Evolutionary conservation across 64 coral and sea anemone genomes (phyloP).

Genomic region (Cladopsammia gracilis): DNA sequence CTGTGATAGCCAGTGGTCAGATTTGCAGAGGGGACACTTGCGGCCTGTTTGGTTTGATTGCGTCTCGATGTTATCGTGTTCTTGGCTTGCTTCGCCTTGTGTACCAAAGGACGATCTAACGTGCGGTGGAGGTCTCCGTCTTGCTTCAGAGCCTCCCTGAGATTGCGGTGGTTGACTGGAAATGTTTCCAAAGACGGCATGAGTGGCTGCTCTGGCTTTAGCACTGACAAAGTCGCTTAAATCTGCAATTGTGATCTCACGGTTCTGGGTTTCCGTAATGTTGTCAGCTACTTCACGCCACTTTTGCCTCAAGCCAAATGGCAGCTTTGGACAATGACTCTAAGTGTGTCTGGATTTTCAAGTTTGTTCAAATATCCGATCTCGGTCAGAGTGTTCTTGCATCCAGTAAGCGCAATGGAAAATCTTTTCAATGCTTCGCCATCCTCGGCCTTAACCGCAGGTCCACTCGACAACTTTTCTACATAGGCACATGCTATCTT

Average conservation of each 20-base stretch:
- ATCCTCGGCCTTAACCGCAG: background rate
- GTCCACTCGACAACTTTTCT: background rate
- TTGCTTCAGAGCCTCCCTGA: constrained; percentile 14
- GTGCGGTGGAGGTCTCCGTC: background rate
- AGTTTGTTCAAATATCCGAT: constrained; percentile 18
- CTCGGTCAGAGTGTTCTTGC: background rate
- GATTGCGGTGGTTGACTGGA: constrained; percentile 1
- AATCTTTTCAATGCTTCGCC: background rate
- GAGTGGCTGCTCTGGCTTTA: constrained; percentile 21
- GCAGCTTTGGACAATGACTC: background rate
- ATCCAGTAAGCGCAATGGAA: constrained; percentile 6
- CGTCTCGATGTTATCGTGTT: background rate
- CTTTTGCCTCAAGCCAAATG: constrained; percentile 10
- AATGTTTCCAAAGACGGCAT: constrained; percentile 38
- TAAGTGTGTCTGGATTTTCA: constrained; percentile 29
- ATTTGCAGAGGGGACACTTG: constrained; percentile 6
- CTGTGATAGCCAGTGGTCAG: constrained; percentile 22
- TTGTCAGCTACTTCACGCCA: background rate
- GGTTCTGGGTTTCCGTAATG: background rate
- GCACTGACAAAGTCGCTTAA: background rate
- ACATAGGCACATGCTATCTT: background rate
- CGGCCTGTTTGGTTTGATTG: background rate
- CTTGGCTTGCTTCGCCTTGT: background rate
- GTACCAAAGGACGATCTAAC: background rate
- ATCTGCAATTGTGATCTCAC: background rate